A percentile compares a stretch with the other conserved stretches of the same genome.
Conservation (phyloP, 2,797 vertebrate genomes). For the Channallabes apus region DNA sequence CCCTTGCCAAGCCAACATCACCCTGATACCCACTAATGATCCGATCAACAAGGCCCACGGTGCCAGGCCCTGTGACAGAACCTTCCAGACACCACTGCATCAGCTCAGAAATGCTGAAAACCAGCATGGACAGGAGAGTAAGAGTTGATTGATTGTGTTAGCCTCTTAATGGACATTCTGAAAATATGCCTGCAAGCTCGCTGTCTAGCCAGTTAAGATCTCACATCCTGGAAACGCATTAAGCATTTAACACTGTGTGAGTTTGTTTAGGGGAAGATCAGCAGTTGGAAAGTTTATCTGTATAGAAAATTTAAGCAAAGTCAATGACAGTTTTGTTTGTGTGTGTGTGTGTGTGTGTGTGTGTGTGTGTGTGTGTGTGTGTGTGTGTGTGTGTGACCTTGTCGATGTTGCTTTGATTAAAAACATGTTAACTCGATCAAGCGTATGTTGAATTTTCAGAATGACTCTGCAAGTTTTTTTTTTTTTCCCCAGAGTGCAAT, state of each 20-base stretch:
- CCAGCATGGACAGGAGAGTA: conserved; percentile 57
- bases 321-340: background rate
- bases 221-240: background rate
- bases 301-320: background rate
- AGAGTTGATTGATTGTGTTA: conserved; percentile 69
- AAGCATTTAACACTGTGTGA: background rate
- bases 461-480: background rate
- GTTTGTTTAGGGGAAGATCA: background rate
- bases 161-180: conserved; percentile 65
- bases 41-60: conserved; percentile 36
- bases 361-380: too few species aligned
- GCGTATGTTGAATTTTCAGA: background rate
- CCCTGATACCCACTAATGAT: conserved; percentile 49
- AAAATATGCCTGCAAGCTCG: conserved; percentile 61
- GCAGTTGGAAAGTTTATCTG: background rate
- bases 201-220: conserved; percentile 37
- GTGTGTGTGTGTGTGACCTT: background rate
- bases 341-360: too few species aligned
- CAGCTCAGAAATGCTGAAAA: conserved; percentile 62
- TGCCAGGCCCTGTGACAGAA: conserved; percentile 46
- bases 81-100: conserved; percentile 37
- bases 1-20: conserved; percentile 43
- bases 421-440: background rate
- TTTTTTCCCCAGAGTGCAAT: background rate
- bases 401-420: background rate